Base-by-base conservation (phyloP, 2,113 vertebrate genomes). In the Pungitius pungitius region DNA sequence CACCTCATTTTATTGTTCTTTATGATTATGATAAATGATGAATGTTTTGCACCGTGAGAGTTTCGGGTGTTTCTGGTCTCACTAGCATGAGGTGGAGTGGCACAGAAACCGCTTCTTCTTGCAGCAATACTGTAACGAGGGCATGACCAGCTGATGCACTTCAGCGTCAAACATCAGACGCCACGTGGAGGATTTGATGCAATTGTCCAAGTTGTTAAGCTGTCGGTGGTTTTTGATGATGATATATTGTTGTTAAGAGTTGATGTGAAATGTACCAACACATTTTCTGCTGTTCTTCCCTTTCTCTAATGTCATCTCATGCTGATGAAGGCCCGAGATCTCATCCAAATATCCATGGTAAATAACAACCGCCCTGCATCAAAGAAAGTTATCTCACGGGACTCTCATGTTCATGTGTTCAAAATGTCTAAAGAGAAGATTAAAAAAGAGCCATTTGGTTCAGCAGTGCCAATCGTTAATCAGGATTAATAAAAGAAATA, bases 331-430 rank as follows among this genome's bases (percentile, higher is more conserved):
- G 91, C 90, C 90, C 89, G 90, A 84, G 90, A 92, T 93, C 90
- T 92, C 91, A 89, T 93, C 87, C 90, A 92, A 89, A 91, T 92
- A 89, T 93, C 92, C 79, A 92, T 93, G 92, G 92, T 93, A 93
- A 93, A 91, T 93, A 91, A 92, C 88, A 78, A 88, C 80, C 81
- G 78, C 80, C 82, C 84, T 84, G 73, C 87, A 83, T 86, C 72
- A 33, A 78, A 84, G 63, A 82, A 77, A 85, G 59, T 1, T 15
- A 66, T 20, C 49, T 10, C 56, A 35, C 45, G 27, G 59, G 55
- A 78, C 24, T 17, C 45, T 75, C n/a, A 30, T 35, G 33, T 35
- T 30, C 30, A 30, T 30, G 5, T 65, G 40, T 69, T 35, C 26
- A 22, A 24, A 12, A 75, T 51, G 56, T 26, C 24, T 13, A 14